A percentile compares a stretch with the other conserved stretches of the same genome.
These are phyloP conservation scores for Peromyscus melanophrys DNA, from an alignment of 2,797 vertebrate genomes.

Conservation along the genomic window DNA sequence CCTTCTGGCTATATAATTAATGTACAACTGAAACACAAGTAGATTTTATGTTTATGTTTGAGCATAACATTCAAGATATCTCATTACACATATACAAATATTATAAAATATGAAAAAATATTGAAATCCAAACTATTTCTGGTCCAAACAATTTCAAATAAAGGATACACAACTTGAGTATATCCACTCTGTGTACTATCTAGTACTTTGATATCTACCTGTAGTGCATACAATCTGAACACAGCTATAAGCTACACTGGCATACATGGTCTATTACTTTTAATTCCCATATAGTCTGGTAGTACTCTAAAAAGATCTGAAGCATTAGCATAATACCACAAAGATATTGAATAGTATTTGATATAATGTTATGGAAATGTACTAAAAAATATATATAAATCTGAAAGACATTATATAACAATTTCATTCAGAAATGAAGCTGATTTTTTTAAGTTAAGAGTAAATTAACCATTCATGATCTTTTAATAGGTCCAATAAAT, in stretches of 20 bases:
- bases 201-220: background rate
- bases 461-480: background rate
- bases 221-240: background rate
- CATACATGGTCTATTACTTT: background rate
- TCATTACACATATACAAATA: background rate
- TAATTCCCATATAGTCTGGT: background rate
- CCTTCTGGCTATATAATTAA: background rate
- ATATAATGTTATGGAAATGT: background rate
- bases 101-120: background rate
- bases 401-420: slow-evolving; percentile 1
- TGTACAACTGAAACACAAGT: background rate
- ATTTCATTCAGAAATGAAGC: slow-evolving; percentile 65
- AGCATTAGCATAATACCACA: background rate
- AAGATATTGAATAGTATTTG: slow-evolving; percentile 21
- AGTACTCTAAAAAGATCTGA: background rate
- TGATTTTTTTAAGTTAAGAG: background rate
- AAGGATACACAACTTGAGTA: background rate
- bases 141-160: background rate
- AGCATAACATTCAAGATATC: background rate
- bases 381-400: slow-evolving; percentile 50
- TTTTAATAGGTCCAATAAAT: slow-evolving; percentile 29
- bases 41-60: background rate
- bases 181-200: background rate
- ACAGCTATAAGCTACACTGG: background rate
- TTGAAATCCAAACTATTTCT: background rate